A percentile compares a stretch with the other conserved stretches of the same genome.
Conservation (phyloP, 1,140 invertebrate species). For the Theocolax elegans region DNA sequence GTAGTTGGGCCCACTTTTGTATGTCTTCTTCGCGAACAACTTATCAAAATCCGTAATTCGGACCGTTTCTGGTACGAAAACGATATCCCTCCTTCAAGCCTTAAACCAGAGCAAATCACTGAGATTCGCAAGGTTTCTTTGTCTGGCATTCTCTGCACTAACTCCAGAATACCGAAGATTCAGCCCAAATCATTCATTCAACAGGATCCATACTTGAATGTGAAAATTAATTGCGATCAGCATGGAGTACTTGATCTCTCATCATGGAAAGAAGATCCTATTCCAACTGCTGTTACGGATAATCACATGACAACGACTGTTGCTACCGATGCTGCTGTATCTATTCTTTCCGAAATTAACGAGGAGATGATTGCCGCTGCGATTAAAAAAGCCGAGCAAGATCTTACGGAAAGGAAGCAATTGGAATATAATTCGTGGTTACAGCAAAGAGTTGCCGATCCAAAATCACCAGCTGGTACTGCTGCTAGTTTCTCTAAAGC, state of each 20-base stretch:
- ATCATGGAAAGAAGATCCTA: slow-evolving; percentile 72
- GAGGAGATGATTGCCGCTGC: slow-evolving; percentile 71
- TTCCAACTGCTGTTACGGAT: slow-evolving; percentile 61
- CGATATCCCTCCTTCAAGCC: slow-evolving; percentile 89
- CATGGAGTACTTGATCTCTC: slow-evolving; percentile 73
- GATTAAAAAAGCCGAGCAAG: slow-evolving; percentile 78
- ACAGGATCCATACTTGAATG: slow-evolving; percentile 89
- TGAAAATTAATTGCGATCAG: slow-evolving; percentile 80
- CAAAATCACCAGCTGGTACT: slow-evolving; percentile 85
- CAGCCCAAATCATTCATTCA: slow-evolving; percentile 89
- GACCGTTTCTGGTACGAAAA: slow-evolving; percentile 97
- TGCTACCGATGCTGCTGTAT: slow-evolving; percentile 32
- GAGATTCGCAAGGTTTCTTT: slow-evolving; percentile 88
- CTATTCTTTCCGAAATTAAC: slow-evolving; percentile 59
- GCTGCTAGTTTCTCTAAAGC: slow-evolving; percentile 90
- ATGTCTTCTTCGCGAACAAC: slow-evolving; percentile 86
- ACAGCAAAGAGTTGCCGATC: slow-evolving; percentile 75
- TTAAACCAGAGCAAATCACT: slow-evolving; percentile 83
- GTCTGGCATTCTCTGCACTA: slow-evolving; percentile 86
- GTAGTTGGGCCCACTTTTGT: slow-evolving; percentile 88
- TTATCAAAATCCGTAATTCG: slow-evolving; percentile 80
- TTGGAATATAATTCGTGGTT: slow-evolving; percentile 83
- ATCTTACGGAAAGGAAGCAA: slow-evolving; percentile 77
- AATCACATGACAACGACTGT: slow-evolving; percentile 62
- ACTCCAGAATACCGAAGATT: slow-evolving; percentile 73